Base-by-base conservation (phyloP, 1,140 invertebrate genomes). In the Pseudoatta argentina region DNA sequence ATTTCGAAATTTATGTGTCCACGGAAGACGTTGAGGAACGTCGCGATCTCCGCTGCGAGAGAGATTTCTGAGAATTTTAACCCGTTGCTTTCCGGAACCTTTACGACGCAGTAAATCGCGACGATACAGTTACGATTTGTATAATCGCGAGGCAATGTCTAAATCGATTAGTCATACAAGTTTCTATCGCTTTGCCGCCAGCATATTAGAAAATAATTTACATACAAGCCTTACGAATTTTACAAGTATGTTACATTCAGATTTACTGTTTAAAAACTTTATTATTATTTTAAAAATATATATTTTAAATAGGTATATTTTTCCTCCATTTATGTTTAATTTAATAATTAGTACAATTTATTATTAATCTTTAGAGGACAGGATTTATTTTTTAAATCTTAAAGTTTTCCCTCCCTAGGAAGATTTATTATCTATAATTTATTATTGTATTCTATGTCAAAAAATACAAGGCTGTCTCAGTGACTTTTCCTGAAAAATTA, bases 1-100 rank as follows among this genome's bases (percentile, higher is more conserved):
- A 64, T 78, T 79, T 79, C 77, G 63, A 79, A 83, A 83, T 83
- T 83, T 61, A 82, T 39, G 14, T 57, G 24, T 48, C 53, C 67
- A 48, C 67, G 39, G 53, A 39, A 61, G 24, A 69, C 39, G 21
- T n/a, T 39, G 27, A 57, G 64, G 69, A 57, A 81, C 34, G 30
- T 53, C 64, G 55, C 34, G 67, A 69, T 77, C 21, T 77, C 27
- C 76, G 44, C 18, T 8, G 61, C 44, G 16, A 34, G 18, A 66
- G 64, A 34, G 34, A 81, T 81, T 71, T 57, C 34, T 34, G 18
- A 14, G 67, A 73, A 24, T 83, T 61, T 83, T 34, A 30, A 63
- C 71, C 79, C 55, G 53, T 24, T 44, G 39, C 57, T 61, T 61
- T 72, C 53, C 57, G 27, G 24, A 51, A 61, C 39, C n/a, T 83